Evolutionary conservation across 2,888 invertebrate genomes (phyloP), one percentile per base, ranked within the genome.

Genomic region (Polyommatus iphigenia): DNA sequence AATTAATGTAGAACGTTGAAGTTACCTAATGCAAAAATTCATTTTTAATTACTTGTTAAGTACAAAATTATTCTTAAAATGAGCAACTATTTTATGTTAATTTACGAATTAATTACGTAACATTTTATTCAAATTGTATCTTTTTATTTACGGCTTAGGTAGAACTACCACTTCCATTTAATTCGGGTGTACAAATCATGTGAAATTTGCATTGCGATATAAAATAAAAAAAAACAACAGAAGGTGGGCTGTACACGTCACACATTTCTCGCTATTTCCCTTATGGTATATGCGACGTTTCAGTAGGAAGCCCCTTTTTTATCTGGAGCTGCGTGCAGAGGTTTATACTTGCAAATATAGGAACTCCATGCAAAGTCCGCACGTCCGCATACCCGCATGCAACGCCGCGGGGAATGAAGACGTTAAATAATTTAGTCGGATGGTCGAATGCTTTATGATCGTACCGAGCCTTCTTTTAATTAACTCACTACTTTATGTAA

Each of bases 351-450:
- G 81, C 80, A 81, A 79, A 82, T 80, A 77, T 80, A 81, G 79
- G 71, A 81, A 81, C 79, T 80, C 78, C 73, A 80, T 80, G 79
- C 79, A 80, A 80, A 80, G 79, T 78, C 75, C 87, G 87, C 81
- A 86, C 87, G 89, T 89, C 89, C 89, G 90, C 90, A 88, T 91
- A 91, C 88, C 85, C 84, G 90, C 91, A 90, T 92, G 92, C 92
- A 89, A 91, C 88, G 85, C 91, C 90, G 85, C 89, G 84, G 91
- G 91, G 92, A 94, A 93, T 93, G 90, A 92, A 94, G 93, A 93
- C 90, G 90, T 93, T 92, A 91, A 91, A 92, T 94, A 91, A 93
- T 93, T 92, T 93, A 93, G 91, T 91, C 90, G 88, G 91, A 92
- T 89, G 88, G 87, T 87, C 83, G 87, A 84, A 89, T 89, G 88